Evolutionary conservation across 2,888 invertebrate species (phyloP).

Genomic region (Drosophila pseudotalamancana): DNA sequence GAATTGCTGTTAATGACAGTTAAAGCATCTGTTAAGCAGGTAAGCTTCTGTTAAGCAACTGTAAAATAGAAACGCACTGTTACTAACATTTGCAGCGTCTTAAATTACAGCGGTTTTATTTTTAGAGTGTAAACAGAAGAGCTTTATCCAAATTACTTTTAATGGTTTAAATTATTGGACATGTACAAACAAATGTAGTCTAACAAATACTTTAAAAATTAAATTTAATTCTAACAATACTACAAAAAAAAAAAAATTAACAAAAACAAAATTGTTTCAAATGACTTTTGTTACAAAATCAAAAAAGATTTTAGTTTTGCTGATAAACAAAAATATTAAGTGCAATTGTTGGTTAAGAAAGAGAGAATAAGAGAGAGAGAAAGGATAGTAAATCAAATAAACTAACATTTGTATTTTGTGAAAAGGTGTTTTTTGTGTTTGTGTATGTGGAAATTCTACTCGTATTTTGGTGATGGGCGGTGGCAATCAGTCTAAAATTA

Average conservation of each 20-base stretch:
- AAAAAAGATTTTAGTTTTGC: conserved; percentile 35
- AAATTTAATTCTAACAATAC: conserved; percentile 2
- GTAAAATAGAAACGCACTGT: background rate
- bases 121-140: too few species aligned
- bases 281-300: conserved; percentile 9
- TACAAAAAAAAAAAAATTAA: conserved; percentile 22
- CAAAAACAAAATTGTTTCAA: conserved; percentile 5
- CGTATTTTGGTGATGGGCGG: conserved; percentile 54
- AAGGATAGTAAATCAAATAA: conserved; percentile 41
- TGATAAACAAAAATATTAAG: conserved; percentile 25
- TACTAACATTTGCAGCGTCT: background rate
- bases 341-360: conserved; percentile 52
- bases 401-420: conserved; percentile 61
- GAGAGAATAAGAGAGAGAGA: conserved; percentile 16
- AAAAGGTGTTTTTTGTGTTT: conserved; percentile 33
- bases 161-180: conserved; percentile 7
- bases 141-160: too few species aligned
- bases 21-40: background rate
- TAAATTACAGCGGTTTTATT: too few species aligned
- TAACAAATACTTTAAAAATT: conserved; percentile 6
- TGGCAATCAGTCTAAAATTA: conserved; percentile 63
- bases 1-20: background rate
- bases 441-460: conserved; percentile 59
- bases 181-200: conserved; percentile 7
- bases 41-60: background rate